Conservation (phyloP, 2,888 invertebrate genomes). For the Abrostola triplasia region DNA sequence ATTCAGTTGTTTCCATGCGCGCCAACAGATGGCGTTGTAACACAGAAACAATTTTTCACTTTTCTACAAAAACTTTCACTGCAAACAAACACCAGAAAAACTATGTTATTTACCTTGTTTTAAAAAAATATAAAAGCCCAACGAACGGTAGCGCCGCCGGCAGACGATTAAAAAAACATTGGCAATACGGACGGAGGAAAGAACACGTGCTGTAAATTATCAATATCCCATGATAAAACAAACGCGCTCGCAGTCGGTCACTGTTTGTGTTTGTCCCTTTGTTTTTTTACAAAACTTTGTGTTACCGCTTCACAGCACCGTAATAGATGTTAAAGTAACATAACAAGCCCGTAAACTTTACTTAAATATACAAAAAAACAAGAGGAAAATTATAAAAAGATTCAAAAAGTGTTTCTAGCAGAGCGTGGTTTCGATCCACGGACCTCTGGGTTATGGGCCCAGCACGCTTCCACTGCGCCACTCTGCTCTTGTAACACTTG, state of each 20-base stretch:
- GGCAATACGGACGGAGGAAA: constrained; percentile 42
- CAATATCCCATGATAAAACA: constrained; percentile 87
- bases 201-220: constrained; percentile 82
- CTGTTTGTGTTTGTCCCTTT: constrained; percentile 76
- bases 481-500: constrained; percentile 77
- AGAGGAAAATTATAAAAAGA: constrained; percentile 30
- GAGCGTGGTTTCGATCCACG: constrained; percentile 96
- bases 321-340: constrained; percentile 44
- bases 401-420: constrained; percentile 83
- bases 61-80: constrained; percentile 29
- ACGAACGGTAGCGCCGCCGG: constrained; percentile 59
- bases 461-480: constrained; percentile 95
- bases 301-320: constrained; percentile 53
- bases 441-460: constrained; percentile 96
- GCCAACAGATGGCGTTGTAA: constrained; percentile 52
- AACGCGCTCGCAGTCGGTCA: constrained; percentile 61
- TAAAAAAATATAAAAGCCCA: constrained; percentile 62
- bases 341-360: constrained; percentile 18
- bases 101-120: constrained; percentile 63
- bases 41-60: constrained; percentile 12
- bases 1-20: constrained; percentile 6
- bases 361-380: constrained; percentile 22
- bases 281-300: constrained; percentile 78
- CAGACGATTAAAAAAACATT: constrained; percentile 71
- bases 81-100: constrained; percentile 51